Conservation (phyloP, 2,797 vertebrate species). For the Amphiprion clarkii region DNA sequence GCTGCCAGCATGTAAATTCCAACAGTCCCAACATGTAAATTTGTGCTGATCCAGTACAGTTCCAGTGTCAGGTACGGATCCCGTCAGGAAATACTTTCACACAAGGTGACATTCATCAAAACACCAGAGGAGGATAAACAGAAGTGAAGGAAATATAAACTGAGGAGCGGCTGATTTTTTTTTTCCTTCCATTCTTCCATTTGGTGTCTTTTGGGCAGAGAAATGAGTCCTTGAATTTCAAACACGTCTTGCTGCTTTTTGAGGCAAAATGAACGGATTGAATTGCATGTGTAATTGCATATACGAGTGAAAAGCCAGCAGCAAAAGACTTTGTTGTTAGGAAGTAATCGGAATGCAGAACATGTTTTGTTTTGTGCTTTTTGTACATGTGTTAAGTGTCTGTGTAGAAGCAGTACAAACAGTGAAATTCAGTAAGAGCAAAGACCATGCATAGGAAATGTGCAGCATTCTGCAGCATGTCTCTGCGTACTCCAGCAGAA, state of each 20-base stretch:
- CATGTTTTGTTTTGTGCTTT: neutral
- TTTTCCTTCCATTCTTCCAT: neutral
- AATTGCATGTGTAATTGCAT: neutral
- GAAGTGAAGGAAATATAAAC: constrained; percentile 13
- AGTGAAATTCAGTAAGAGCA: neutral
- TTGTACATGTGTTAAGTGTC: neutral
- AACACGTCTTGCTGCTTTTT: neutral
- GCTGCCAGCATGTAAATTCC: constrained; percentile 8
- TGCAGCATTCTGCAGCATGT: too few relatives aligned
- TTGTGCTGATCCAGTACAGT: neutral
- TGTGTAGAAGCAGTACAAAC: neutral
- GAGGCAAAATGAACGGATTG: neutral
- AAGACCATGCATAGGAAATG: neutral
- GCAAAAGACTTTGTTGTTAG: neutral
- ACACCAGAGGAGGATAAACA: constrained; percentile 48
- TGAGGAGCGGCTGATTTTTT: neutral
- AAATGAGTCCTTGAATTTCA: neutral
- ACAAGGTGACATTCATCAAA: constrained; percentile 27
- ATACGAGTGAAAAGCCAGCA: neutral
- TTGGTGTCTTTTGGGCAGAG: neutral
- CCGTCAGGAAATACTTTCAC: constrained; percentile 41
- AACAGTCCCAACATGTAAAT: neutral
- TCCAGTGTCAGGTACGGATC: constrained; percentile 29
- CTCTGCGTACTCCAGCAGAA: neutral
- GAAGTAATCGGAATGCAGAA: neutral